Evolutionary conservation across 2,797 vertebrate species (phyloP).

Genomic region (Calcarius lapponicus): DNA sequence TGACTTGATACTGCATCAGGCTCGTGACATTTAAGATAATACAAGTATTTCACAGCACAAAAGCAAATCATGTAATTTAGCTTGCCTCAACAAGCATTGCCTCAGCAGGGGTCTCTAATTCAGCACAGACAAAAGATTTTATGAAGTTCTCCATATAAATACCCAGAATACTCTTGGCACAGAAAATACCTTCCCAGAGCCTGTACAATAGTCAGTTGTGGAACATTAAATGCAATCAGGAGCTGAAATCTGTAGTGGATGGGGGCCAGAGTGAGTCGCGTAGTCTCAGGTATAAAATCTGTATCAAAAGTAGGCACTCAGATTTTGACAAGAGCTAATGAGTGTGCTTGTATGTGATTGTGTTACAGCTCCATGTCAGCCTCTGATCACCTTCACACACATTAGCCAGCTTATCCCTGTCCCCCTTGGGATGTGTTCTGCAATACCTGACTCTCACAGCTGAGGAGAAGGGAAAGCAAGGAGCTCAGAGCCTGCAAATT

Average conservation of each 20-base stretch:
- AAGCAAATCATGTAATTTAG: constrained; percentile 79
- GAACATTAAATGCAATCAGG: constrained; percentile 53
- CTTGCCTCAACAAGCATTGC: constrained; percentile 74
- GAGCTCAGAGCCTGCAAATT: neutral
- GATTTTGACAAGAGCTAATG: constrained; percentile 16
- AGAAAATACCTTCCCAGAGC: constrained; percentile 34
- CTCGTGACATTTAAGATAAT: constrained; percentile 78
- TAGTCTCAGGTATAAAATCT: neutral
- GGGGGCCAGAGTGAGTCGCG: neutral
- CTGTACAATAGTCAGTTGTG: constrained; percentile 47
- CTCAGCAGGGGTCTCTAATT: constrained; percentile 74
- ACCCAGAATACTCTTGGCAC: constrained; percentile 55
- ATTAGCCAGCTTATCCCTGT: neutral
- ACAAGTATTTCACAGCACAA: constrained; percentile 76
- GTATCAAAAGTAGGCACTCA: neutral
- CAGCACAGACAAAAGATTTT: constrained; percentile 76
- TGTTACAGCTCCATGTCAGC: neutral
- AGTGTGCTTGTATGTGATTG: neutral
- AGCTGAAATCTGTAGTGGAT: constrained; percentile 32
- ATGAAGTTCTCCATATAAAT: constrained; percentile 73
- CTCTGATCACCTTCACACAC: neutral
- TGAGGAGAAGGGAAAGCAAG: neutral
- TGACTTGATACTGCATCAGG: constrained; percentile 72
- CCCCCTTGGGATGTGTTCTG: neutral
- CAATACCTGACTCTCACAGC: neutral